Conservation (phyloP, 2,888 invertebrate species). For the Sinelater perroti region DNA sequence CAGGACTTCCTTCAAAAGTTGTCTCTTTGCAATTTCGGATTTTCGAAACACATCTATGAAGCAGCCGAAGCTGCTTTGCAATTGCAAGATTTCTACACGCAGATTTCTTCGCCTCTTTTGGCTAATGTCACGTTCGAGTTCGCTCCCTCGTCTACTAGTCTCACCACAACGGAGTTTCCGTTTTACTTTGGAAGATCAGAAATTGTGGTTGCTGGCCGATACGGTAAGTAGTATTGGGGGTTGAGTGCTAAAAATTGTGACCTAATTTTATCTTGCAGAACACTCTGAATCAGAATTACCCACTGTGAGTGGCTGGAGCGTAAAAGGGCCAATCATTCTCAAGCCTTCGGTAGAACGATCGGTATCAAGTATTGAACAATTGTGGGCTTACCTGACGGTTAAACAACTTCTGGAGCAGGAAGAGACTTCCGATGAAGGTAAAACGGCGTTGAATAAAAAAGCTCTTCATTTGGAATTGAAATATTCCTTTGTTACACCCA, state of each 20-base stretch:
- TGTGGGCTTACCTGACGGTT: conserved; percentile 75
- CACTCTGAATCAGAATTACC: conserved; percentile 37
- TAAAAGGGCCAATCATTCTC: background rate
- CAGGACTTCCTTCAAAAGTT: conserved; percentile 72
- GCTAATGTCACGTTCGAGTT: conserved; percentile 72
- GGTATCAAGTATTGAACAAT: conserved; percentile 61
- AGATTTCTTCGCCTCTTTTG: conserved; percentile 74
- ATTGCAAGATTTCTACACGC: conserved; percentile 71
- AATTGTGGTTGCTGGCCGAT: conserved; percentile 68
- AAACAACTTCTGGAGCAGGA: conserved; percentile 69
- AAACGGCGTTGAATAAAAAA: conserved; percentile 60
- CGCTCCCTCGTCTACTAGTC: conserved; percentile 65
- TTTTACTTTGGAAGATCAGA: conserved; percentile 71
- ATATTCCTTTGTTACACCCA: conserved; percentile 74
- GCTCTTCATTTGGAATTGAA: conserved; percentile 65
- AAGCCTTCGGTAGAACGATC: conserved; percentile 3
- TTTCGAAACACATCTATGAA: conserved; percentile 76
- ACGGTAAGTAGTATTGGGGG: conserved; percentile 39
- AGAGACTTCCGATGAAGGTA: conserved; percentile 46
- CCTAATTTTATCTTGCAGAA: background rate
- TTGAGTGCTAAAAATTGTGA: too few relatives aligned
- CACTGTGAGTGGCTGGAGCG: conserved; percentile 3
- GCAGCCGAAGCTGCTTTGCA: conserved; percentile 74
- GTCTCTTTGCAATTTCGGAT: conserved; percentile 72
- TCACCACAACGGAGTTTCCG: conserved; percentile 67